These are phyloP conservation scores for Lethenteron camtschaticum DNA, from an alignment of 2,113 vertebrate genomes.

Conservation along the genomic window DNA sequence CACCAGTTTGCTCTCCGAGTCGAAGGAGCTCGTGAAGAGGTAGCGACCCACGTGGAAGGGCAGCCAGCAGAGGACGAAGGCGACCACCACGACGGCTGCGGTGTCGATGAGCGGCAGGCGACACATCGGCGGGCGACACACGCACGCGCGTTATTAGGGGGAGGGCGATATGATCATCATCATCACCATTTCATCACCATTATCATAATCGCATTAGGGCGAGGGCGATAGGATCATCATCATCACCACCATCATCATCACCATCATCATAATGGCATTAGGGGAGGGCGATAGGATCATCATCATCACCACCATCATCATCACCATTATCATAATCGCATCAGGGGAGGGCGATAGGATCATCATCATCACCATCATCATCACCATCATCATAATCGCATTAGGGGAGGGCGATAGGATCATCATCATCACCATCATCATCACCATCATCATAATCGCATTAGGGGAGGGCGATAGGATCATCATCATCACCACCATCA, in stretches of 20 bases:
- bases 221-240: not conserved
- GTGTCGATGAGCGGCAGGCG: too few species aligned
- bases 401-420: not conserved
- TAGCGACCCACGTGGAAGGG: conserved; percentile 37
- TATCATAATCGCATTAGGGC: not conserved
- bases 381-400: not conserved
- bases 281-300: too few species aligned
- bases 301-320: too few species aligned
- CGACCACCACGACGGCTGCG: conserved; percentile 32
- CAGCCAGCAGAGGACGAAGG: conserved; percentile 36
- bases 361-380: too few species aligned
- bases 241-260: not conserved
- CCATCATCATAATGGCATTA: too few species aligned
- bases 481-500: too few species aligned
- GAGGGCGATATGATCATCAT: not conserved
- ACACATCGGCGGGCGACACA: too few species aligned
- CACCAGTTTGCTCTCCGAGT: conserved; percentile 11
- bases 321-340: too few species aligned
- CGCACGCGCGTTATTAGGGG: not conserved
- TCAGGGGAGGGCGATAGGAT: too few species aligned
- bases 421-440: not conserved
- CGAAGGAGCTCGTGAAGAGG: conserved; percentile 23
- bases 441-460: too few species aligned
- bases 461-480: too few species aligned
- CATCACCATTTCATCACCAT: not conserved